Percentiles rank a stretch among this genome's conserved stretches.
Evolutionary conservation across 2,888 invertebrate genomes (phyloP).

Genomic region (Plagiodera versicolora): DNA sequence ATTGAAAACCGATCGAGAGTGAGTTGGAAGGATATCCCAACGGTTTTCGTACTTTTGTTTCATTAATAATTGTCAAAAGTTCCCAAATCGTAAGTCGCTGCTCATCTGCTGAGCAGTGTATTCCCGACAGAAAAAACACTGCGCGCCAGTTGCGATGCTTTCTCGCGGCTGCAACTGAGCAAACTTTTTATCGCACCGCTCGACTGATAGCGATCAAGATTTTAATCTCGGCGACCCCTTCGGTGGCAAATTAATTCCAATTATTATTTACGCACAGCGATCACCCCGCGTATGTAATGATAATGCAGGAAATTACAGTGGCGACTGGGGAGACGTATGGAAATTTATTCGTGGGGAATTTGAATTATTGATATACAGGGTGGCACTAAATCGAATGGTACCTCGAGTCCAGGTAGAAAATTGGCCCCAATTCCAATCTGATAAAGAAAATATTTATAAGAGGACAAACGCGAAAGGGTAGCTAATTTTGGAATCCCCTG

Average conservation of each 20-base stretch:
- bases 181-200: too few species aligned
- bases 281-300: conserved; percentile 21
- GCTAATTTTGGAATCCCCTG: conserved; percentile 20
- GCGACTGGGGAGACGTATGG: not conserved
- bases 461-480: conserved; percentile 23
- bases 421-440: conserved; percentile 11
- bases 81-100: too few species aligned
- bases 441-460: conserved; percentile 28
- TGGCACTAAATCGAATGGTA: not conserved
- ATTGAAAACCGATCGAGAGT: too few species aligned
- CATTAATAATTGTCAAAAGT: too few species aligned
- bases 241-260: conserved; percentile 21
- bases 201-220: too few species aligned
- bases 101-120: not conserved
- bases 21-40: too few species aligned
- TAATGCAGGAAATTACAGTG: conserved; percentile 13
- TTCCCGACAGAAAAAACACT: not conserved
- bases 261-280: conserved; percentile 21
- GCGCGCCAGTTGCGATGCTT: not conserved
- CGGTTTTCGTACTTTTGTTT: too few species aligned
- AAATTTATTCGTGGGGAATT: conserved; percentile 3
- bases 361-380: too few species aligned
- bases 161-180: not conserved
- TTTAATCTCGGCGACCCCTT: too few species aligned
- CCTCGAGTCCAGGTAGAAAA: conserved; percentile 3